Evolutionary conservation across 2,113 vertebrate genomes (phyloP), one percentile per base, ranked within the genome.

Genomic region (Neoarius graeffei): DNA sequence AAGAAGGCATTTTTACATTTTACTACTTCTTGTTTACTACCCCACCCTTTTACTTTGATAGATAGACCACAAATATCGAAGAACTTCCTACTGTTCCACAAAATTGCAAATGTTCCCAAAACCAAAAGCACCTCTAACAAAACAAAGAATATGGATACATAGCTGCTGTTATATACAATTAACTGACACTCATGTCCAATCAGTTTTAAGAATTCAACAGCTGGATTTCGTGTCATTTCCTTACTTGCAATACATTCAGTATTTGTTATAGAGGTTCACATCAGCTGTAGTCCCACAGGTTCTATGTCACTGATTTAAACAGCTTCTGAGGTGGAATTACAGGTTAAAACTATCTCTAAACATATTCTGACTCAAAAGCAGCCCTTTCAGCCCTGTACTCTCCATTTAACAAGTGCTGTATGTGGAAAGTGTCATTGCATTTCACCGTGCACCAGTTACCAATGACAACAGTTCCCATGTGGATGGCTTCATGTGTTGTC

Each of bases 391-490:
- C 69, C 27, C 85, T 91, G 89, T 82, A 92, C 92, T 88, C 82
- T 76, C 71, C 92, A 86, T 89, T 88, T 91, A 92, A 90, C 89
- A 93, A 93, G 88, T 85, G 69, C 89, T 86, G 89, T 92, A 89
- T 92, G 90, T 90, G 52, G 86, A 88, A 94, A 91, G 87, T 86
- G 87, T 89, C 85, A 92, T 94, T 95, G 92, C 90, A 90, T 92
- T 92, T 92, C 89, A 82, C 87, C 88, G 91, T 88, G 59, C 89
- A 92, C 94, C 92, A 95, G 94, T 95, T 94, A 95, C 90, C 94
- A 93, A 88, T 93, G 91, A 94, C 92, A 95, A 95, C 94, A 91
- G 93, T 91, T 93, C 91, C 93, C 88, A 2, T 90, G 91, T 90
- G 92, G 87, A 91, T 83, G 89, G 85, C 89, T 90, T 83, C 89